These are phyloP conservation scores for Theretra japonica DNA, from an alignment of 2,888 invertebrate genomes.

Conservation along the genomic window DNA sequence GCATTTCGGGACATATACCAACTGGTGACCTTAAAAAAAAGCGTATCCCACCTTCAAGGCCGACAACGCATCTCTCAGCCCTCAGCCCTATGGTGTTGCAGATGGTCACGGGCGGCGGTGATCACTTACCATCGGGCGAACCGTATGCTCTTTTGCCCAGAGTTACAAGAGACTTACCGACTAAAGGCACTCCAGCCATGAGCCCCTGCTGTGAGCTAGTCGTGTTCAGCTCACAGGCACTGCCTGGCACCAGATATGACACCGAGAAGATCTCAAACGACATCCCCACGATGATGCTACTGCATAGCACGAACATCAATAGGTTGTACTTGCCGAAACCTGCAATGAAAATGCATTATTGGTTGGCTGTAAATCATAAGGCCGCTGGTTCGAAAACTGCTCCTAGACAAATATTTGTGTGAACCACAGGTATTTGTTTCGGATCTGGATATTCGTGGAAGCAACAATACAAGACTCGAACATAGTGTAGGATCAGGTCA, in stretches of 20 bases:
- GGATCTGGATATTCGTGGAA: no score
- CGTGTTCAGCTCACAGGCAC: constrained; percentile 72
- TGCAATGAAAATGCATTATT: constrained; percentile 35
- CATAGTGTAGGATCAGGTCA: no score
- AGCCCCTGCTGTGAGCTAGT: constrained; percentile 67
- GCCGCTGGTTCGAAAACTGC: no score
- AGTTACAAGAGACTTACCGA: constrained; percentile 52
- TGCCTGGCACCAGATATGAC: constrained; percentile 71
- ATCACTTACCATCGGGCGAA: background rate
- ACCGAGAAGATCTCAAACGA: constrained; percentile 71
- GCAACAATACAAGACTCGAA: no score
- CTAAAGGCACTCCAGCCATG: constrained; percentile 68
- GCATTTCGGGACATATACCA: no score
- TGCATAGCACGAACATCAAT: constrained; percentile 55
- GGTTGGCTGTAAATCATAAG: background rate
- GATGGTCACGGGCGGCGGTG: background rate
- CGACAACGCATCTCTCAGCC: no score
- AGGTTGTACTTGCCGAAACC: constrained; percentile 72
- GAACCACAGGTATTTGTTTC: no score
- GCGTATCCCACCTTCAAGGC: no score
- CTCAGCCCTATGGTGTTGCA: background rate
- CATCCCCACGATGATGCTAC: constrained; percentile 66
- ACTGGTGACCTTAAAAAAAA: no score
- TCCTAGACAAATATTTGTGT: no score
- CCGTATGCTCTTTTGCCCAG: no score